A percentile compares a stretch with the other conserved stretches of the same genome.
phyloP scores from a whole-genome alignment of 1,140 invertebrate genomes.

The Lysiphlebus fabarum region DNA sequence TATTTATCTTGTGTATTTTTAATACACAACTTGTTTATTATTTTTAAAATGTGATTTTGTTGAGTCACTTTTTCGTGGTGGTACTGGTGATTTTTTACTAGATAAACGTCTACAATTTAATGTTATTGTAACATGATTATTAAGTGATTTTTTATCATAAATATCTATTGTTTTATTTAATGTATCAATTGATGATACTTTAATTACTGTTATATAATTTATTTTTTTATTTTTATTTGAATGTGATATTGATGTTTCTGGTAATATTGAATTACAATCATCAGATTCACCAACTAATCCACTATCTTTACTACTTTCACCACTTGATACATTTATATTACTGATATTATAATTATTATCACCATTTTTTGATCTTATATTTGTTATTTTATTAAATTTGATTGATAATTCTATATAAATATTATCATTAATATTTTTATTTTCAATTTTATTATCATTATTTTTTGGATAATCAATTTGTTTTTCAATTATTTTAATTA shows the following conservation, averaged over 20 bases:
- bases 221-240: slow-evolving; percentile 46
- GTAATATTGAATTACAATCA: slow-evolving; percentile 42
- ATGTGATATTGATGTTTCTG: slow-evolving; percentile 50
- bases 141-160: too few species aligned
- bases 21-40: too few species aligned
- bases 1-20: too few species aligned
- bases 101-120: too few species aligned
- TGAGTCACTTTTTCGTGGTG: too few species aligned
- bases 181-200: slow-evolving; percentile 41
- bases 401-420: slow-evolving; percentile 45
- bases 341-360: slow-evolving; percentile 46
- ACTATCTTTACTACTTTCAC: slow-evolving; percentile 50
- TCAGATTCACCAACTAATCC: slow-evolving; percentile 43
- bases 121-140: too few species aligned
- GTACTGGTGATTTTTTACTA: too few species aligned
- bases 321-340: slow-evolving; percentile 48
- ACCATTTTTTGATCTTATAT: too few species aligned
- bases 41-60: too few species aligned
- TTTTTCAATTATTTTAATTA: slow-evolving; percentile 10
- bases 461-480: slow-evolving; percentile 22
- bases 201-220: slow-evolving; percentile 56
- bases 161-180: slow-evolving; percentile 27
- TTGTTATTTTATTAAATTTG: slow-evolving; percentile 44
- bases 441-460: slow-evolving; percentile 7
- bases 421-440: slow-evolving; percentile 33